A percentile compares a stretch with the other conserved stretches of the same genome.
Conservation (phyloP, 2,888 invertebrate genomes). For the Lasioglossum leucozonium region DNA sequence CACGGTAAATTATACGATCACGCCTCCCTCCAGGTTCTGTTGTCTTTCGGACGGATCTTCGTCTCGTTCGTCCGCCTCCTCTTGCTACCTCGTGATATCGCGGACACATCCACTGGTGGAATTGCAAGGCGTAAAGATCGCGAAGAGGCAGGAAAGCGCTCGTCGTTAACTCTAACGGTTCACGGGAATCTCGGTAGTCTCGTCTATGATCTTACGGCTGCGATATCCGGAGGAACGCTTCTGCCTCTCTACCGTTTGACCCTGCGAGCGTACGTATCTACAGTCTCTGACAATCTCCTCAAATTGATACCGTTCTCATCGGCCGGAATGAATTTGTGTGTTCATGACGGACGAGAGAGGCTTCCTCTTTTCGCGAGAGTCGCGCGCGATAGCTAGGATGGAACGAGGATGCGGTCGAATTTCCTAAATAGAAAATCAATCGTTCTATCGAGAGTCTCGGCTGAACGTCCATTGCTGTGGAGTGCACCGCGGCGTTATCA, state of each 20-base stretch:
- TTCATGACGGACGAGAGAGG: neutral
- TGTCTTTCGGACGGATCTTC: conserved; percentile 34
- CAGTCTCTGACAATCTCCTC: conserved; percentile 5
- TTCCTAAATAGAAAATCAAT: conserved; percentile 1
- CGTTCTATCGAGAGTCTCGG: neutral
- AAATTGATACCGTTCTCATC: neutral
- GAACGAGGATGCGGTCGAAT: neutral
- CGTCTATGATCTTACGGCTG: conserved; percentile 51
- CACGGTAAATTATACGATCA: conserved; percentile 46
- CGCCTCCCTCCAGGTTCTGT: conserved; percentile 10
- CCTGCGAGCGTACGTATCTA: neutral
- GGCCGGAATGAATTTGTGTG: neutral
- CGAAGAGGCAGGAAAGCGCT: conserved; percentile 35
- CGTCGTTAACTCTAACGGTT: conserved; percentile 67
- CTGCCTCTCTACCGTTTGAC: conserved; percentile 2
- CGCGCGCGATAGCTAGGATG: neutral
- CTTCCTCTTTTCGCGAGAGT: neutral
- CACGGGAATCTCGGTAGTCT: conserved; percentile 45
- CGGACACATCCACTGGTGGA: conserved; percentile 43
- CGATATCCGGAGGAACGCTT: conserved; percentile 29
- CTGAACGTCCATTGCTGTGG: neutral
- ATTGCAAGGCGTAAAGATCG: conserved; percentile 61
- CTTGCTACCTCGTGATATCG: conserved; percentile 55
- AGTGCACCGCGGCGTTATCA: neutral
- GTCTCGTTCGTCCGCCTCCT: conserved; percentile 42